These are phyloP conservation scores for Phoenicopterus ruber DNA, from an alignment of 2,113 vertebrate species.

Conservation along the genomic window DNA sequence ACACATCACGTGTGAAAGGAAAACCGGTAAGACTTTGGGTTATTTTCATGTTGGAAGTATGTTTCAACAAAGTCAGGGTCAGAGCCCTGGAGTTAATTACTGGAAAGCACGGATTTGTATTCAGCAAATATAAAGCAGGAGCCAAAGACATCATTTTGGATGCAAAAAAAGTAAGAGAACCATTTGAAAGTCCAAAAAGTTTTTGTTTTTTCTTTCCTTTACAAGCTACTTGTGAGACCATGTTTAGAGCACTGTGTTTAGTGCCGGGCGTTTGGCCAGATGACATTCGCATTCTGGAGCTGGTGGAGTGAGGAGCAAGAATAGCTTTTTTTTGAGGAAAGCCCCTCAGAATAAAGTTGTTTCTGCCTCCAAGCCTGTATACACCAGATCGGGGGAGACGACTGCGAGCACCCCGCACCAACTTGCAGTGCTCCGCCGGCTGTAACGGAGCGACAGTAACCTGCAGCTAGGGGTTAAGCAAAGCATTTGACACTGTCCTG, in stretches of 20 bases:
- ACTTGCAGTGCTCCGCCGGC: background rate
- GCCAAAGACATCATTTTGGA: background rate
- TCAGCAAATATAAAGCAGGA: background rate
- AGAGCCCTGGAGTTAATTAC: background rate
- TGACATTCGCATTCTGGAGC: background rate
- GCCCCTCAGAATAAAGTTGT: background rate
- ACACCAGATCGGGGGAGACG: fast-evolving
- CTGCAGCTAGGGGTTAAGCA: background rate
- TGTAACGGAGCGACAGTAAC: background rate
- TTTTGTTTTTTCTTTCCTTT: background rate
- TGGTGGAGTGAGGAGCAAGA: background rate
- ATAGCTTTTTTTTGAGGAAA: background rate
- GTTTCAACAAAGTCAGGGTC: background rate
- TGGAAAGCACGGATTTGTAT: background rate
- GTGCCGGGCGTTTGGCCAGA: background rate
- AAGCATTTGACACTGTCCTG: too few species aligned
- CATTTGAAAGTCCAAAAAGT: background rate
- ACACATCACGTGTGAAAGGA: background rate
- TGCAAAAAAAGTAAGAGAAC: background rate
- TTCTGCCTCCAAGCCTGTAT: background rate
- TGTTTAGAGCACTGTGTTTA: background rate
- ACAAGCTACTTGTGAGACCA: background rate
- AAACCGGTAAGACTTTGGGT: background rate
- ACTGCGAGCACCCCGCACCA: background rate
- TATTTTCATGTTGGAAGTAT: background rate